Conservation (phyloP, 2,113 vertebrate genomes). For the Nesogale talazaci region DNA sequence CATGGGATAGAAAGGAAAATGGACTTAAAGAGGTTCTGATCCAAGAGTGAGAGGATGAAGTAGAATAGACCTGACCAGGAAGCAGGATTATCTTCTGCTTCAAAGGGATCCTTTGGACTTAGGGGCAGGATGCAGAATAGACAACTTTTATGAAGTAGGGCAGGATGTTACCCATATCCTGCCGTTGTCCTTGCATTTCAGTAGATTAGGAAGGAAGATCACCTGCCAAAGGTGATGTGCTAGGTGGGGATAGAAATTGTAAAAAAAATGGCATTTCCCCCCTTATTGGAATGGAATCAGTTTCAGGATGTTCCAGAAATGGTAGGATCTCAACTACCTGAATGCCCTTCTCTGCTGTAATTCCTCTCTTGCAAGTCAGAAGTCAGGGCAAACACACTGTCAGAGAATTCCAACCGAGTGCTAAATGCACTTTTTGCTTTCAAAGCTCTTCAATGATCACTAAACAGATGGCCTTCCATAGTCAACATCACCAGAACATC, state of each 20-base stretch:
- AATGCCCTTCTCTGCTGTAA: neutral
- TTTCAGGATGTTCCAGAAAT: neutral
- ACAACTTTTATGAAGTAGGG: neutral
- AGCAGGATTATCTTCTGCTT: neutral
- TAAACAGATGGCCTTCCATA: conserved; percentile 53
- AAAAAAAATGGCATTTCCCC: neutral
- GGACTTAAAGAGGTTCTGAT: neutral
- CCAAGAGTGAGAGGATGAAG: neutral
- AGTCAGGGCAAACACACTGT: conserved; percentile 9
- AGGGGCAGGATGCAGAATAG: too few relatives aligned
- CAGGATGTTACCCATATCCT: neutral
- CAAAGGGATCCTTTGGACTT: neutral
- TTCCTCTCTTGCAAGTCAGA: conserved; percentile 36
- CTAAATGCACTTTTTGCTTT: conserved; percentile 46
- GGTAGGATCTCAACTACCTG: neutral
- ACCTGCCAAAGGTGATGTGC: neutral
- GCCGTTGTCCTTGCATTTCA: neutral
- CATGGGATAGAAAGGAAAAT: neutral
- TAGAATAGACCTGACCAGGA: neutral
- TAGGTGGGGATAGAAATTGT: neutral
- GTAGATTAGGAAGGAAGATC: neutral
- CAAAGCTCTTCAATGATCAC: conserved; percentile 12
- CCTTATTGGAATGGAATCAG: neutral
- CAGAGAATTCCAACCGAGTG: conserved; percentile 44
- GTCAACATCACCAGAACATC: conserved; percentile 24